phyloP scores from a whole-genome alignment of 2,113 vertebrate species.

The Neofelis nebulosa region DNA sequence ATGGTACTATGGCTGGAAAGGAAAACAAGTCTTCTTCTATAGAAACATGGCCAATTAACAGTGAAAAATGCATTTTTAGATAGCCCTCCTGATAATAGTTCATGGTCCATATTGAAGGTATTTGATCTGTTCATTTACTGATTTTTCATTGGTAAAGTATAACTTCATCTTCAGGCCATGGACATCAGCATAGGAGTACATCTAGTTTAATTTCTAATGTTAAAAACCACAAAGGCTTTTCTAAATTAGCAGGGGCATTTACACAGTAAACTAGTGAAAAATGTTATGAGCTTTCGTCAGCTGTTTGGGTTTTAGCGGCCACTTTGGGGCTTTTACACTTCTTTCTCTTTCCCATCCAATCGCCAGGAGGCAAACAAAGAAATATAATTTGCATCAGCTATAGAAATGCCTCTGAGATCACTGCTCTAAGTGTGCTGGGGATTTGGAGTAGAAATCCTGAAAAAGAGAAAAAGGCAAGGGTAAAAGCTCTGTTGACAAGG shows the following conservation, averaged over 20 bases:
- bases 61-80: background rate
- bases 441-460: constrained; percentile 31
- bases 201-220: constrained; percentile 20
- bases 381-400: constrained; percentile 8
- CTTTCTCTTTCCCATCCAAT: constrained; percentile 11
- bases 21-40: background rate
- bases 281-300: background rate
- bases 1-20: background rate
- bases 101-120: background rate
- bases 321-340: background rate
- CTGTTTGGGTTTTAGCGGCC: constrained; percentile 40
- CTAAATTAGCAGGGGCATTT: constrained; percentile 15
- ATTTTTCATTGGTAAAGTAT: background rate
- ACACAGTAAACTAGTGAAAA: background rate
- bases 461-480: constrained; percentile 3
- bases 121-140: background rate
- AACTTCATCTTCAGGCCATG: background rate
- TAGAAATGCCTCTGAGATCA: constrained; percentile 33
- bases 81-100: background rate
- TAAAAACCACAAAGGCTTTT: constrained; percentile 22
- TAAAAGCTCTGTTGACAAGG: constrained; percentile 1
- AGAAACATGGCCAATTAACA: background rate
- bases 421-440: background rate
- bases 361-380: constrained; percentile 39
- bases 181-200: background rate